These are phyloP conservation scores for Tenthredo scrophulariae DNA, from an alignment of 2,888 invertebrate species.

Conservation along the genomic window DNA sequence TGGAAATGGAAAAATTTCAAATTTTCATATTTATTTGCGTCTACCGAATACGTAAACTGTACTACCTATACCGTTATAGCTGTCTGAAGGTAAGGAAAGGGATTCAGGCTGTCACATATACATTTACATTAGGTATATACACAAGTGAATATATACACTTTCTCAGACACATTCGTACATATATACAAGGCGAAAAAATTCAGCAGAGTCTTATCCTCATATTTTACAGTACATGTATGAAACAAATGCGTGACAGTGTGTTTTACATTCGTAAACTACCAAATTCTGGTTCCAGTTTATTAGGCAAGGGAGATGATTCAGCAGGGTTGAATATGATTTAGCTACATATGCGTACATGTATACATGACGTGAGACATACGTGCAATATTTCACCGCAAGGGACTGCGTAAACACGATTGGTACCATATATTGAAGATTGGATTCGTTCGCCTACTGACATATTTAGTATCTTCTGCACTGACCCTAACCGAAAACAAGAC, in stretches of 20 bases:
- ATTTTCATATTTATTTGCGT: slow-evolving; percentile 19
- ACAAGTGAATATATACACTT: neutral
- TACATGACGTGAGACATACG: slow-evolving; percentile 1
- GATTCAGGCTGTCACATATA: slow-evolving; percentile 5
- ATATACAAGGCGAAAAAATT: neutral
- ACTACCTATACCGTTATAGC: neutral
- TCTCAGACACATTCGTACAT: neutral
- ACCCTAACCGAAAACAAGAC: neutral
- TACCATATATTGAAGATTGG: neutral
- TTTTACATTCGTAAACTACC: neutral
- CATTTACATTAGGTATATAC: neutral
- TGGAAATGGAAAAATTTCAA: slow-evolving; percentile 40
- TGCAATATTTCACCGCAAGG: neutral
- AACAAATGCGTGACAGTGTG: neutral
- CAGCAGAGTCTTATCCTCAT: neutral
- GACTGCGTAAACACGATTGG: neutral
- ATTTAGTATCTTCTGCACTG: neutral
- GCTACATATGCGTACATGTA: neutral
- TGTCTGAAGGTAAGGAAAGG: neutral
- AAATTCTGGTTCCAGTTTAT: slow-evolving; percentile 4
- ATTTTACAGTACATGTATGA: neutral
- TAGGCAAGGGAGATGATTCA: neutral
- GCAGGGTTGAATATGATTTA: neutral
- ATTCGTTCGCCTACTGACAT: neutral
- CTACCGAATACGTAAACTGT: neutral